These are phyloP conservation scores for Homarus gammarus DNA, from an alignment of 2,888 invertebrate species.

Conservation along the genomic window DNA sequence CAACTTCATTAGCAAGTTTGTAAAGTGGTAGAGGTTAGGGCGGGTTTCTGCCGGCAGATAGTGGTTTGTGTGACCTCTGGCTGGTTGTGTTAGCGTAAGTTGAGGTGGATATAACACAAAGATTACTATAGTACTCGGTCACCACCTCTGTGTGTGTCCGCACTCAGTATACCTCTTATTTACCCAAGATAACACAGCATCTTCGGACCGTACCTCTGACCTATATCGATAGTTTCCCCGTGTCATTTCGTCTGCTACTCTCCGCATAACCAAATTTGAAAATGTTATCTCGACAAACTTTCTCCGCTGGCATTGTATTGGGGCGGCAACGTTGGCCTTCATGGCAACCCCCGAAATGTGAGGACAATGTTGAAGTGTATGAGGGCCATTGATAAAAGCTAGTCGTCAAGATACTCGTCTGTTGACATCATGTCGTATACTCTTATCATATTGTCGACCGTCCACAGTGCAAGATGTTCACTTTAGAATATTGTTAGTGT, in stretches of 20 bases:
- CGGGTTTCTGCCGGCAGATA: too few species aligned
- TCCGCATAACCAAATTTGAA: slow-evolving; percentile 11
- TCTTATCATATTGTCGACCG: slow-evolving; percentile 38
- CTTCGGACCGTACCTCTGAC: not conserved
- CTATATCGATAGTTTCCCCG: not conserved
- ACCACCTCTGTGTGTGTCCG: not conserved
- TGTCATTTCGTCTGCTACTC: not conserved
- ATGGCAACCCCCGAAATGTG: slow-evolving; percentile 9
- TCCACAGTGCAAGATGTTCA: not conserved
- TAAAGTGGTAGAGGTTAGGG: slow-evolving; percentile 51
- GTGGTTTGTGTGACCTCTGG: too few species aligned
- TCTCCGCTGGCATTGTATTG: not conserved
- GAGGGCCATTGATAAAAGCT: slow-evolving; percentile 35
- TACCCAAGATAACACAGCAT: too few species aligned
- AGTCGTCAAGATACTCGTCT: slow-evolving; percentile 3
- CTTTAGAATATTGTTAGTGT: slow-evolving; percentile 4
- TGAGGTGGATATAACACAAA: too few species aligned
- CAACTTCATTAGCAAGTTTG: slow-evolving; percentile 58
- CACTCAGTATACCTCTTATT: too few species aligned
- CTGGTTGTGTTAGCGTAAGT: too few species aligned
- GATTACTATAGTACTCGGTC: not conserved
- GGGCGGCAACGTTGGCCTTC: not conserved
- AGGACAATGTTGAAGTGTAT: slow-evolving; percentile 9
- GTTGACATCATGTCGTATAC: slow-evolving; percentile 38
- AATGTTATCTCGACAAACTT: slow-evolving; percentile 25